phyloP scores from a whole-genome alignment of 2,888 invertebrate species.

The Melinopterus prodromus region DNA sequence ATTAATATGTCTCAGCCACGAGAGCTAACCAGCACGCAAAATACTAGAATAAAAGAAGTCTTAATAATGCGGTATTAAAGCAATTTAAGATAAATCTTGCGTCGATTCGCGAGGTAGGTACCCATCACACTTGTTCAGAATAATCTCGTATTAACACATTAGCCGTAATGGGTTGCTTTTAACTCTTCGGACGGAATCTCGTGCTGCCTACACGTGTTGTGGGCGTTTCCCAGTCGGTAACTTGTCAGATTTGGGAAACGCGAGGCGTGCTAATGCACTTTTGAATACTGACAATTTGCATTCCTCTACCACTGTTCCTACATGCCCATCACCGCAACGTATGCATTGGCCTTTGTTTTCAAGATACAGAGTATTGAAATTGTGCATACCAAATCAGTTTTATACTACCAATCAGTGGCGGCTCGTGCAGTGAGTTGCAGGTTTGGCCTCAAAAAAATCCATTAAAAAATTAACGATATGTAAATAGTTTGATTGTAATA shows the following conservation, averaged over 20 bases:
- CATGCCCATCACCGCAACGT: no score
- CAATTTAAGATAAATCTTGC: neutral
- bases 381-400: no score
- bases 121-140: neutral
- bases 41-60: no score
- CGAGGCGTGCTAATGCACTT: neutral
- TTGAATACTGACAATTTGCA: neutral
- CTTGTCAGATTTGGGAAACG: neutral
- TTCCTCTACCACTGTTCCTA: neutral
- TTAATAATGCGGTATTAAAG: neutral
- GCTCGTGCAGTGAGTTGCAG: no score
- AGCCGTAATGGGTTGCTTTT: constrained; percentile 4
- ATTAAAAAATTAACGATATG: no score
- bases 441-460: no score
- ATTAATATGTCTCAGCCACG: no score
- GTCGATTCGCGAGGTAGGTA: neutral
- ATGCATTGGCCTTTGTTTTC: no score
- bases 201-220: neutral
- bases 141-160: neutral
- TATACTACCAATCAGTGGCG: no score
- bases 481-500: no score
- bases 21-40: no score
- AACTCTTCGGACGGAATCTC: neutral
- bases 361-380: no score
- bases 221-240: neutral